These are phyloP conservation scores for Natator depressus DNA, from an alignment of 2,113 vertebrate species.

Conservation along the genomic window DNA sequence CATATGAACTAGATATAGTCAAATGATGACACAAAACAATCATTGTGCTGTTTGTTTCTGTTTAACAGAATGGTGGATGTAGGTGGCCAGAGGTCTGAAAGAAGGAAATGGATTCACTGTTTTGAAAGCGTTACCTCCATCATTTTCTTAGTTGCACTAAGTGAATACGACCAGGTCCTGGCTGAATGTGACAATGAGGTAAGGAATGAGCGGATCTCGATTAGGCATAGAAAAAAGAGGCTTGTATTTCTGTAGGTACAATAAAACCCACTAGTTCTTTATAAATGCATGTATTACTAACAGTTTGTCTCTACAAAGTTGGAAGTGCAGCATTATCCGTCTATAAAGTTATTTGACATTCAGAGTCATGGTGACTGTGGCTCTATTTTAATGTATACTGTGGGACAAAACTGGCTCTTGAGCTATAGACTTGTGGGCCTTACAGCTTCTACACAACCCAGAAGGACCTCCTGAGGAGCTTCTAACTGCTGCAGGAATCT, in stretches of 20 bases:
- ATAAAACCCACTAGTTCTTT: background rate
- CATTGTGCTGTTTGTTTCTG: background rate
- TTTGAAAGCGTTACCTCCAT: conserved; percentile 91
- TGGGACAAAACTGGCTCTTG: background rate
- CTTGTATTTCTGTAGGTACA: background rate
- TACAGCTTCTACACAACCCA: background rate
- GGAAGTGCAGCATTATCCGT: background rate
- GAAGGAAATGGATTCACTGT: conserved; percentile 93
- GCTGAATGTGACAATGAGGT: conserved; percentile 85
- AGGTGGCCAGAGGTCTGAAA: conserved; percentile 90
- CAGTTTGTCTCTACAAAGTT: background rate
- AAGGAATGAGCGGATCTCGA: background rate
- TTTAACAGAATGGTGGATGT: conserved; percentile 90
- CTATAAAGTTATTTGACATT: background rate
- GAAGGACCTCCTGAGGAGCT: background rate
- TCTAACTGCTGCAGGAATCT: background rate
- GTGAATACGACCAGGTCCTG: conserved; percentile 91
- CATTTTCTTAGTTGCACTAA: conserved; percentile 89
- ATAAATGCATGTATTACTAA: background rate
- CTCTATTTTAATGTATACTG: background rate
- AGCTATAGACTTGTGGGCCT: background rate
- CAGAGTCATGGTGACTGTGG: background rate
- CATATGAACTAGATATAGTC: background rate
- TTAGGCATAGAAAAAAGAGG: background rate
- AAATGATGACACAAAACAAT: background rate